phyloP scores from a whole-genome alignment of 1,140 invertebrate species.

The Pseudomyrmex sp. region DNA sequence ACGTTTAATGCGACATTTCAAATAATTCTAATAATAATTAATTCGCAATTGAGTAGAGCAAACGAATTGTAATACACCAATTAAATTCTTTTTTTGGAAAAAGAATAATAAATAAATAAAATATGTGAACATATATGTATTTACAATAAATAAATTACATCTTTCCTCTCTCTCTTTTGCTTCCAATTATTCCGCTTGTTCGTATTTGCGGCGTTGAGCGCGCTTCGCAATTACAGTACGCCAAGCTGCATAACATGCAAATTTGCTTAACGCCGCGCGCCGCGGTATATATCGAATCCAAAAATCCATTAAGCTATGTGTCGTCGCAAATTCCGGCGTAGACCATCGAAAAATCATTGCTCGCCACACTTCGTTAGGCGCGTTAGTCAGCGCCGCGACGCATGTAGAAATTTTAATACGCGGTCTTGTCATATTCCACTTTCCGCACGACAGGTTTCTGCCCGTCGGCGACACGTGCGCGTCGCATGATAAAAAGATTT shows the following conservation, averaged over 20 bases:
- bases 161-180: background rate
- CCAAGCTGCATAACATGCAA: background rate
- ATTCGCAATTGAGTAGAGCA: background rate
- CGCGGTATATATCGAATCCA: slow-evolving; percentile 24
- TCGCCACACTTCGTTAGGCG: slow-evolving; percentile 69
- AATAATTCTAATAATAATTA: background rate
- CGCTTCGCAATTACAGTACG: background rate
- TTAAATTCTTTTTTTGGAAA: background rate
- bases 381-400: slow-evolving; percentile 49
- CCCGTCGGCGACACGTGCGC: background rate
- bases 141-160: background rate
- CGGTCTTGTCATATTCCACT: slow-evolving; percentile 19
- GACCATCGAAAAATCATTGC: slow-evolving; percentile 64
- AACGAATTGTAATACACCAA: background rate
- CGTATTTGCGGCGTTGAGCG: background rate
- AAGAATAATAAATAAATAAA: too few species aligned
- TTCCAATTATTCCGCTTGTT: background rate
- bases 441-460: background rate
- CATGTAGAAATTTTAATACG: slow-evolving; percentile 57
- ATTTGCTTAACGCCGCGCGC: slow-evolving; percentile 4
- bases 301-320: slow-evolving; percentile 20
- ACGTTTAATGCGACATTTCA: background rate
- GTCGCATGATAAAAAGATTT: background rate
- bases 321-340: background rate
- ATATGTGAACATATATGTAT: background rate